Evolutionary conservation across 1,140 invertebrate genomes (phyloP).

Genomic region (Daktulosphaira vitifoliae): DNA sequence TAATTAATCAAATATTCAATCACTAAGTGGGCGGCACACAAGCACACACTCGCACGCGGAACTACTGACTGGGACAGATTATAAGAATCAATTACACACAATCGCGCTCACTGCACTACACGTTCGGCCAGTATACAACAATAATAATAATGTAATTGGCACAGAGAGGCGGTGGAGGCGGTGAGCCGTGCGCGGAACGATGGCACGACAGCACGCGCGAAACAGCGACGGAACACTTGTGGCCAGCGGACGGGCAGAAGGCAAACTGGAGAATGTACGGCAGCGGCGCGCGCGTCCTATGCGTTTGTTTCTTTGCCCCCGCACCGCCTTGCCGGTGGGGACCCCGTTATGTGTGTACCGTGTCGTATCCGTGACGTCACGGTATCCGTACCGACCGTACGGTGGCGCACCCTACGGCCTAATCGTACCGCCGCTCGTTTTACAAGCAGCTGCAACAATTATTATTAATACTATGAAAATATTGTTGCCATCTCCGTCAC

Average conservation of each 20-base stretch:
- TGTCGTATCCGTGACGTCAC: not conserved
- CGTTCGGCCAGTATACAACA: too few species aligned
- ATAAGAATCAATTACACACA: constrained; percentile 26
- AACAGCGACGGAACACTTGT: constrained; percentile 3
- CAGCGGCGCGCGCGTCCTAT: constrained; percentile 24
- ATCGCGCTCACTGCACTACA: not conserved
- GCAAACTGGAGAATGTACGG: constrained; percentile 26
- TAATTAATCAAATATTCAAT: too few species aligned
- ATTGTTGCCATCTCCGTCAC: too few species aligned
- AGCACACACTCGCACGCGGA: not conserved
- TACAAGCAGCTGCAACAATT: not conserved
- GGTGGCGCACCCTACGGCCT: not conserved
- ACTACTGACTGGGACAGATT: constrained; percentile 23
- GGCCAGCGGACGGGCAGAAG: constrained; percentile 6
- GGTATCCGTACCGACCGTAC: not conserved
- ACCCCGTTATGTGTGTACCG: not conserved
- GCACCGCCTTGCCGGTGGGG: not conserved
- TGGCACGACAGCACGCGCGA: too few species aligned
- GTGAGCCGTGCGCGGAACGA: too few species aligned
- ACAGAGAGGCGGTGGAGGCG: too few species aligned
- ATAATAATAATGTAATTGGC: too few species aligned
- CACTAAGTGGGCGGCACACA: too few species aligned
- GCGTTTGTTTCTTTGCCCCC: constrained; percentile 3
- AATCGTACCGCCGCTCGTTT: not conserved
- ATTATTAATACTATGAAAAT: too few species aligned